Conservation (phyloP, 2,888 invertebrate species). For the Drosophila aldrichi region DNA sequence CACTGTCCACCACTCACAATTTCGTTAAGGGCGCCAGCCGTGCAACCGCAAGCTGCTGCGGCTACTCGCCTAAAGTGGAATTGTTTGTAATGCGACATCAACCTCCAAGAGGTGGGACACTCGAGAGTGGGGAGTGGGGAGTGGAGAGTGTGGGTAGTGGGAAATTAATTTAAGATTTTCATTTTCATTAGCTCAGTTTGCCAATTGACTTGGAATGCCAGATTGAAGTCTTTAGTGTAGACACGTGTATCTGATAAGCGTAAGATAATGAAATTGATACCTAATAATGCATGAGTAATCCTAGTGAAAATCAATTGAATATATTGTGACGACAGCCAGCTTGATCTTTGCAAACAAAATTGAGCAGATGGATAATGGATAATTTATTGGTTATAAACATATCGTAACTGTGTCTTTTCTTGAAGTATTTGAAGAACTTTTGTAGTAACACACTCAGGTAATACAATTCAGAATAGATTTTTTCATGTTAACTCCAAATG, state of each 20-base stretch:
- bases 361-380: too few relatives aligned
- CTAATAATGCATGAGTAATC: neutral
- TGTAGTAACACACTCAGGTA: too few relatives aligned
- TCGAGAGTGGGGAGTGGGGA: neutral
- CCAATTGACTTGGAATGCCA: neutral
- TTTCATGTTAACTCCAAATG: too few relatives aligned
- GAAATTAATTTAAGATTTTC: slow-evolving; percentile 69
- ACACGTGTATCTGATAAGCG: too few relatives aligned
- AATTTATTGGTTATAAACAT: too few relatives aligned
- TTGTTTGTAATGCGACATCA: slow-evolving; percentile 73
- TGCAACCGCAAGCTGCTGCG: slow-evolving; percentile 73
- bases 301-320: neutral
- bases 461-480: too few relatives aligned
- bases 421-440: too few relatives aligned
- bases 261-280: neutral
- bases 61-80: slow-evolving; percentile 74
- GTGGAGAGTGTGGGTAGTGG: slow-evolving; percentile 7
- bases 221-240: too few relatives aligned
- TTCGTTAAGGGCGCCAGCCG: slow-evolving; percentile 37
- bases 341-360: neutral
- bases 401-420: too few relatives aligned
- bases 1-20: slow-evolving; percentile 25
- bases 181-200: slow-evolving; percentile 36
- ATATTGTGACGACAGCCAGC: neutral
- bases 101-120: neutral